Evolutionary conservation across 2,888 invertebrate genomes (phyloP).

Genomic region (Acanthococcus lagerstroemiae): DNA sequence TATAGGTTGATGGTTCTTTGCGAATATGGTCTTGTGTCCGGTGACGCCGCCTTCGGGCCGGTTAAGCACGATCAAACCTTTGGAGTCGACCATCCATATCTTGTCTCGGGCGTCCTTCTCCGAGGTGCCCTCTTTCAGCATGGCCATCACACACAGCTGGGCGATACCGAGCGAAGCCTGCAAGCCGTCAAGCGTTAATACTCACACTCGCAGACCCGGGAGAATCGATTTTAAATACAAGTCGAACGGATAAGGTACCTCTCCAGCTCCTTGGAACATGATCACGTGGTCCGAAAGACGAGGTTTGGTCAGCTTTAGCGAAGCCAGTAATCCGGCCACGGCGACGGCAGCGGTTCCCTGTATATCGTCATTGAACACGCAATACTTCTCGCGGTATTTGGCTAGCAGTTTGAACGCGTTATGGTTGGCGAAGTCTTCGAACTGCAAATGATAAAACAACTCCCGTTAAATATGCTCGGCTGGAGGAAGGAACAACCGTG

Average conservation of each 20-base stretch:
- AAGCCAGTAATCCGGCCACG: slow-evolving; percentile 83
- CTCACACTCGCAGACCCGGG: no score
- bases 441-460: slow-evolving; percentile 46
- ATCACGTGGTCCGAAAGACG: slow-evolving; percentile 73
- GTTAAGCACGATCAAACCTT: slow-evolving; percentile 82
- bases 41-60: slow-evolving; percentile 70
- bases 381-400: slow-evolving; percentile 78
- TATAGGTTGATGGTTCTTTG: slow-evolving; percentile 65
- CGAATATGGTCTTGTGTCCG: slow-evolving; percentile 72
- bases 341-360: slow-evolving; percentile 93
- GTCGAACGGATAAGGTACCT: slow-evolving; percentile 58
- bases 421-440: slow-evolving; percentile 96
- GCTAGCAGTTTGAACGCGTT: slow-evolving; percentile 90
- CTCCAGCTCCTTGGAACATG: slow-evolving; percentile 94
- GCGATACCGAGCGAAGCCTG: slow-evolving; percentile 94
- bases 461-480: neutral
- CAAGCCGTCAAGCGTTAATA: no score
- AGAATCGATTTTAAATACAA: no score
- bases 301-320: slow-evolving; percentile 71
- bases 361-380: slow-evolving; percentile 98
- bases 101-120: slow-evolving; percentile 64
- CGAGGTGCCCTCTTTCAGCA: slow-evolving; percentile 71
- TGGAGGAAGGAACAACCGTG: neutral
- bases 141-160: slow-evolving; percentile 79
- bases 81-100: slow-evolving; percentile 94